phyloP scores from a whole-genome alignment of 2,113 vertebrate genomes.

The Cynoglossus semilaevis region DNA sequence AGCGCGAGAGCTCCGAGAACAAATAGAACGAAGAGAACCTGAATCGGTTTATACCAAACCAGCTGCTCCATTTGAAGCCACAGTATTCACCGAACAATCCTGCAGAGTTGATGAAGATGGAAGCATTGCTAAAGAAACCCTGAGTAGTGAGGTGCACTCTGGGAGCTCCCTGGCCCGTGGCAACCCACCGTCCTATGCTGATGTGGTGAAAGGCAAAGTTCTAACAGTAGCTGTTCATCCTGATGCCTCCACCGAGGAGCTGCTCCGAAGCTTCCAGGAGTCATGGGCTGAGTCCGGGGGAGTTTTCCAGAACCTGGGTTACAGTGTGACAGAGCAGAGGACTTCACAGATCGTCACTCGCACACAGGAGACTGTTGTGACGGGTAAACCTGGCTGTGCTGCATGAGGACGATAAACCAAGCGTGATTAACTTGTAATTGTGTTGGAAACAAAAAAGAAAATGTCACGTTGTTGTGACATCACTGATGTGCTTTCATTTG shows the following conservation, averaged over 20 bases:
- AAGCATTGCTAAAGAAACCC: slow-evolving; percentile 55
- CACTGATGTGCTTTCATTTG: slow-evolving; percentile 5
- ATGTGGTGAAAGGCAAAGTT: slow-evolving; percentile 83
- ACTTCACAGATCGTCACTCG: slow-evolving; percentile 77
- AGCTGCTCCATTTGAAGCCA: slow-evolving; percentile 57
- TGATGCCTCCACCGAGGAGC: slow-evolving; percentile 76
- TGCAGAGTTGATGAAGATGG: slow-evolving; percentile 75
- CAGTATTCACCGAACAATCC: slow-evolving; percentile 70
- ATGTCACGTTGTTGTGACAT: slow-evolving; percentile 15
- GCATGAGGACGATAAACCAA: slow-evolving; percentile 72
- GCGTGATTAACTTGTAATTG: slow-evolving; percentile 32
- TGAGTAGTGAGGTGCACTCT: slow-evolving; percentile 60
- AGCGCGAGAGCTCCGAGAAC: slow-evolving; percentile 72
- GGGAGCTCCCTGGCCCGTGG: slow-evolving; percentile 69
- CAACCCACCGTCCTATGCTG: slow-evolving; percentile 88
- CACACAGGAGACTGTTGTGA: slow-evolving; percentile 79
- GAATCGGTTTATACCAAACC: slow-evolving; percentile 47
- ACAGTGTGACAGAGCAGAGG: slow-evolving; percentile 76
- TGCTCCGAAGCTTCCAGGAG: slow-evolving; percentile 84
- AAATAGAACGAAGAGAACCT: slow-evolving; percentile 66
- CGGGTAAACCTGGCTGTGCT: slow-evolving; percentile 80
- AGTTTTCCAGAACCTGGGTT: slow-evolving; percentile 81
- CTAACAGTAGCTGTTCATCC: slow-evolving; percentile 69
- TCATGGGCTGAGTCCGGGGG: slow-evolving; percentile 85
- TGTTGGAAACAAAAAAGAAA: slow-evolving; percentile 9